Percentiles rank a stretch among this genome's conserved stretches.
phyloP scores from a whole-genome alignment of 2,888 invertebrate genomes.

The Dicyrtomina minuta region DNA sequence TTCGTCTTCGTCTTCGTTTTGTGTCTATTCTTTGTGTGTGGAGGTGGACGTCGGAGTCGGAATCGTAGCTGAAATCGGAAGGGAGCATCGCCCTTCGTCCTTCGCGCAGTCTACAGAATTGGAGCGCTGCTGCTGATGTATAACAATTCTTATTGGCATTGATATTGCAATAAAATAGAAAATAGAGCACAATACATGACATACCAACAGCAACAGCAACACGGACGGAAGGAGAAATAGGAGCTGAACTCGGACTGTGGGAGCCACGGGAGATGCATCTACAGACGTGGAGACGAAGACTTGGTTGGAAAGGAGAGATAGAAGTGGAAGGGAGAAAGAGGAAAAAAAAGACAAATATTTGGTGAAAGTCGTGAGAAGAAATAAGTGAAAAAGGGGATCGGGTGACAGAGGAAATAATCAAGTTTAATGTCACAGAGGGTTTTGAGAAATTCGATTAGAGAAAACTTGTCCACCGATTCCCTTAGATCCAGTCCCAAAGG shows the following conservation, averaged over 20 bases:
- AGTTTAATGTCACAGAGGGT: constrained; percentile 30
- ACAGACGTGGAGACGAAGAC: background rate
- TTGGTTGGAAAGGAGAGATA: background rate
- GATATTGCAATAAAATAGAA: too few species aligned
- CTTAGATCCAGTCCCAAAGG: constrained; percentile 14
- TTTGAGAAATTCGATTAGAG: constrained; percentile 33
- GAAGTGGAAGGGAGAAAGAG: background rate
- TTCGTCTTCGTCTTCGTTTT: too few species aligned
- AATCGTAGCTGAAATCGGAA: too few species aligned
- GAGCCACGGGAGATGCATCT: background rate
- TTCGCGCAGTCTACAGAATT: too few species aligned
- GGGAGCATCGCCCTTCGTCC: too few species aligned
- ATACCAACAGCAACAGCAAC: background rate
- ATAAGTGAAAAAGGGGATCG: constrained; percentile 25
- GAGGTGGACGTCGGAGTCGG: too few species aligned
- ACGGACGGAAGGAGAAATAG: background rate
- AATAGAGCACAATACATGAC: background rate
- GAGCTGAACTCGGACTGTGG: too few species aligned
- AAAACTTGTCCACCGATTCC: constrained; percentile 18
- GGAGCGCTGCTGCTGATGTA: too few species aligned
- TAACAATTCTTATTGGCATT: too few species aligned
- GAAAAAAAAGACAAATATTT: constrained; percentile 31
- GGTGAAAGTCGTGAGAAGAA: constrained; percentile 24
- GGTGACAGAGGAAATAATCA: constrained; percentile 28
- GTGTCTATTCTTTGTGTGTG: too few species aligned